Evolutionary conservation across 2,113 vertebrate species (phyloP).

Genomic region (Phrynocephalus versicolor): DNA sequence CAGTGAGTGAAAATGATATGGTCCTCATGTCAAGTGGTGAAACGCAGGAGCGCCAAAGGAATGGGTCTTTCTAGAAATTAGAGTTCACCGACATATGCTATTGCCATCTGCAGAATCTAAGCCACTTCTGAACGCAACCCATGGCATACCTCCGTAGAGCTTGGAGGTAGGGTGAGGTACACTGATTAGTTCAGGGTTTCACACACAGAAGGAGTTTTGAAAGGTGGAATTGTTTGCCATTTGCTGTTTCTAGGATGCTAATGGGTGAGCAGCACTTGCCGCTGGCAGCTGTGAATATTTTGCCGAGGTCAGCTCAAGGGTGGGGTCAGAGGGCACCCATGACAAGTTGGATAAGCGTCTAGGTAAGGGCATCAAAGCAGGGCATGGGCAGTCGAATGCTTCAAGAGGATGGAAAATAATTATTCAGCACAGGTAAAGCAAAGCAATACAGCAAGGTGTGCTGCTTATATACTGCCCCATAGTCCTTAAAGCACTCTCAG

Average conservation of each 20-base stretch:
- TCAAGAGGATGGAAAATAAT: background rate
- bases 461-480: no score
- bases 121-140: no score
- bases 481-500: no score
- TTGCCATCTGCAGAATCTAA: constrained; percentile 14
- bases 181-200: background rate
- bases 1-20: constrained; percentile 36
- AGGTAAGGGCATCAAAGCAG: background rate
- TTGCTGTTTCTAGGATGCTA: no score
- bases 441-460: background rate
- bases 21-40: constrained; percentile 21
- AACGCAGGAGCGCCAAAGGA: constrained; percentile 24
- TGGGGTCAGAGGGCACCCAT: background rate
- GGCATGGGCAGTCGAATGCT: background rate
- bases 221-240: background rate
- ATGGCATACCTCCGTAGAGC: background rate
- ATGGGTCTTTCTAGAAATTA: constrained; percentile 11
- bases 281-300: background rate
- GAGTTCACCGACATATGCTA: constrained; percentile 29
- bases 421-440: background rate
- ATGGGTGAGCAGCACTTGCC: no score
- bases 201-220: background rate
- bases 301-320: background rate
- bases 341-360: background rate
- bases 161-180: background rate